Conservation (phyloP, 1,140 invertebrate genomes). For the Caenorhabditis brenneri region DNA sequence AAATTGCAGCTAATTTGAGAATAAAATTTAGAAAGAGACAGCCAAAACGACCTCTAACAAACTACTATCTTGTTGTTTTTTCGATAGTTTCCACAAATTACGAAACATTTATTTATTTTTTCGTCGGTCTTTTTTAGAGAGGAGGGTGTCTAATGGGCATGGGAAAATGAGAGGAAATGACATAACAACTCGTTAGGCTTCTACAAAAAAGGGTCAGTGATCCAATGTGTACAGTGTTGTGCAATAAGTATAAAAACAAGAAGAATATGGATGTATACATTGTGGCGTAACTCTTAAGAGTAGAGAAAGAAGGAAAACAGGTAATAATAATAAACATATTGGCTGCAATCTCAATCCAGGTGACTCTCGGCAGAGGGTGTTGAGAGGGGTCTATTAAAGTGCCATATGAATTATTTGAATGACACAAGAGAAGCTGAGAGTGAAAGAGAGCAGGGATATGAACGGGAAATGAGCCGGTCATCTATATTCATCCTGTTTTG, state of each 20-base stretch:
- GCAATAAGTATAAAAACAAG: conserved; percentile 25
- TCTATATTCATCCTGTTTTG: too few relatives aligned
- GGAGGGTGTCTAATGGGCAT: not conserved
- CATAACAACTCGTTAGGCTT: not conserved
- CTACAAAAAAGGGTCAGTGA: not conserved
- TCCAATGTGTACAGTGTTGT: conserved; percentile 6
- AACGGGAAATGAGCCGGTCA: conserved; percentile 1
- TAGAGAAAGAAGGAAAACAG: not conserved
- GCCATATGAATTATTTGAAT: conserved; percentile 30
- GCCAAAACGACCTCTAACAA: not conserved
- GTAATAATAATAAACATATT: conserved; percentile 28
- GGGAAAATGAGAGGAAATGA: not conserved
- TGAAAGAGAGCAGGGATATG: not conserved
- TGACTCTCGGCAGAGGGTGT: not conserved
- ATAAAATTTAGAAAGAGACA: not conserved
- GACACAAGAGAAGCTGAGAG: not conserved
- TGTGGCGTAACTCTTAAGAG: not conserved
- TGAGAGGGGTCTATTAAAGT: not conserved
- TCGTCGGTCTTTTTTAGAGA: too few relatives aligned
- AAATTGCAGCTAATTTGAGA: conserved; percentile 30
- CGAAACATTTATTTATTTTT: not conserved
- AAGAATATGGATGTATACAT: not conserved
- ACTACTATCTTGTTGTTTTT: not conserved
- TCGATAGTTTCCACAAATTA: not conserved
- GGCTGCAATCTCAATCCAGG: conserved; percentile 31